Conservation (phyloP, 2,113 vertebrate species). For the Paramormyrops kingsleyae region DNA sequence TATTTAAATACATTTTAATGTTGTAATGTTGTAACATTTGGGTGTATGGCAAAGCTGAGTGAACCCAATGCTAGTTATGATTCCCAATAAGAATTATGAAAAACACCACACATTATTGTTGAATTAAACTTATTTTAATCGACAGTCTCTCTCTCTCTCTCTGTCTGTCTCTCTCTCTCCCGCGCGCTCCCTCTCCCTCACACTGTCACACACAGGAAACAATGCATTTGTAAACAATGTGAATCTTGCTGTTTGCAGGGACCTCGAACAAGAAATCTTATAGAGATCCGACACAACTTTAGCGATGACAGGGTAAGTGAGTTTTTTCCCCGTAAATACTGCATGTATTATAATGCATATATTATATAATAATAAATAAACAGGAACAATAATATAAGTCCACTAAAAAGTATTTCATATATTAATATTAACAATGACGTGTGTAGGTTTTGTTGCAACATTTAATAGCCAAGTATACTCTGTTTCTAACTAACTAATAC, state of each 20-base stretch:
- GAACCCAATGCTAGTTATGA: background rate
- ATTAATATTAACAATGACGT: background rate
- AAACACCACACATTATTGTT: background rate
- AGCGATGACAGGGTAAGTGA: constrained; percentile 18
- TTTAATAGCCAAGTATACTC: background rate
- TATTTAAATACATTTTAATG: background rate
- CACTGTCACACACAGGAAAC: constrained; percentile 7
- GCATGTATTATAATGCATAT: background rate
- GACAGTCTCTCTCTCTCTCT: background rate
- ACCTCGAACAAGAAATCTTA: constrained; percentile 1
- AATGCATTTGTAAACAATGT: constrained; percentile 22
- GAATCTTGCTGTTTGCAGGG: background rate
- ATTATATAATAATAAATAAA: background rate
- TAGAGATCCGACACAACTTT: background rate
- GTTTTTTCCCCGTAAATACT: background rate
- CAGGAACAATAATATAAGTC: background rate
- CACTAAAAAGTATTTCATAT: background rate
- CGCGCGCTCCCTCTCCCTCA: background rate
- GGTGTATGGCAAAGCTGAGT: background rate
- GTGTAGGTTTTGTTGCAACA: background rate
- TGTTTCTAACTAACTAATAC: background rate
- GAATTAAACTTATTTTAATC: background rate
- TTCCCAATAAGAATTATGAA: background rate
- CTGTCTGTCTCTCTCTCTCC: background rate
- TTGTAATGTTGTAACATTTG: background rate